Evolutionary conservation across 2,888 invertebrate species (phyloP), one percentile per base, ranked within the genome.

Genomic region (Eudemis profundana): DNA sequence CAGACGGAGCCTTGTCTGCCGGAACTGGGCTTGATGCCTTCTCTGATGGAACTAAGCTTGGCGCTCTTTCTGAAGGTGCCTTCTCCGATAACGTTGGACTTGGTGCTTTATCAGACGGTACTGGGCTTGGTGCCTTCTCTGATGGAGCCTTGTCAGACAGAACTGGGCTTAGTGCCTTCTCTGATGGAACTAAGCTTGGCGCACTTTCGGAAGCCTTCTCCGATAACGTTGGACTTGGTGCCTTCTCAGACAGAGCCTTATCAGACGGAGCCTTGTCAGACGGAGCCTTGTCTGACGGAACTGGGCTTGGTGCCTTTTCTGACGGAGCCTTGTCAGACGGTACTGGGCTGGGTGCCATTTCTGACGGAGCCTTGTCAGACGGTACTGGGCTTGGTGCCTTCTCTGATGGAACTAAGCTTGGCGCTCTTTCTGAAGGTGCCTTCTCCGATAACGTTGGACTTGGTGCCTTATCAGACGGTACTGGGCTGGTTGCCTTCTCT

Each of bases 321-420:
- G 60, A 64, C 10, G 56, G 36, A 4, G 15, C 29, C 3, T 57
- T 60, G 14, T 49, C 46, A 21, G 56, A 40, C 12, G 59, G 47
- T 1, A 47, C 62, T 14, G 67, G 61, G 33, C 62, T 69, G 0
- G 62, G 54, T 2, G 21, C 42, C 10, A 72, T 71, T 0, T 67
- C 61, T 0, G 51, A 53, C 12, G 27, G 5, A 15, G 14, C 40
- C 7, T 38, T 51, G n/a, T 56, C 40, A 19, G 46, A 63, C 2
- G 14, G 40, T 0, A 59, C 27, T 2, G 68, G 66, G 23, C 65
- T 68, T 0, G 60, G 51, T 8, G 47, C 36, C 19, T 69, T 72
- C 0, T 69, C 61, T 0, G 65, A 64, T 8, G 1, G 17, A 0
- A 15, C 29, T 0, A n/a, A 44, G 27, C 51, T 53, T 8, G 1